phyloP scores from a whole-genome alignment of 37 sponge, comb jelly and placozoan species.

The Chondrilla cf. caribensis region DNA sequence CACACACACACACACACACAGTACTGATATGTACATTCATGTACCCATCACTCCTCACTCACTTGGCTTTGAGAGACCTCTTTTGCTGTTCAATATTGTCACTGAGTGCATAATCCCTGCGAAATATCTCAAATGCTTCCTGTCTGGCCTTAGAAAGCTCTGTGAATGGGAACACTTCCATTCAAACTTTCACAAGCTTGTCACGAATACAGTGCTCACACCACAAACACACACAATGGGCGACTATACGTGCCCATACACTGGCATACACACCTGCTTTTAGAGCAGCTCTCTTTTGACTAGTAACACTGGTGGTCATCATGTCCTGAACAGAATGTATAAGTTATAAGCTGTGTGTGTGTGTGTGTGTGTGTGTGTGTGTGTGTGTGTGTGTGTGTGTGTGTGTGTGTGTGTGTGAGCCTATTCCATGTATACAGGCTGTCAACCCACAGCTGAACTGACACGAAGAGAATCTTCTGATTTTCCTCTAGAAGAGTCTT shows the following conservation, averaged over 20 bases:
- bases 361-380: background rate
- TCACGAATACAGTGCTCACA: background rate
- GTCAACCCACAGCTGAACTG: background rate
- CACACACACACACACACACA: too few species aligned
- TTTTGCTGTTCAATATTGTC: constrained; percentile 77
- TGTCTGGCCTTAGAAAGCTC: constrained; percentile 85
- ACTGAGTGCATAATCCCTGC: constrained; percentile 71
- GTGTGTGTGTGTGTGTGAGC: too few species aligned
- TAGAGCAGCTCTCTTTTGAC: constrained; percentile 30
- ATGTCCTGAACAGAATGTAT: background rate
- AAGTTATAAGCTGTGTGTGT: background rate
- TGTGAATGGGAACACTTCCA: background rate
- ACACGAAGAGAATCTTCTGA: background rate
- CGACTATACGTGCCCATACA: background rate
- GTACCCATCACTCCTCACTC: too few species aligned
- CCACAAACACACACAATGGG: background rate
- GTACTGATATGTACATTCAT: too few species aligned
- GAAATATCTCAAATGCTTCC: constrained; percentile 92
- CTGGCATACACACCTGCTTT: constrained; percentile 19
- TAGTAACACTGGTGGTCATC: background rate
- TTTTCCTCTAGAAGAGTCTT: background rate
- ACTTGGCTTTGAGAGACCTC: constrained; percentile 71
- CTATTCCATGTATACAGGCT: background rate
- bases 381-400: constrained; percentile 1
- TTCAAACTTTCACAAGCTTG: background rate